These are phyloP conservation scores for Netelia fuscicornis DNA, from an alignment of 2,888 invertebrate genomes.

Conservation along the genomic window DNA sequence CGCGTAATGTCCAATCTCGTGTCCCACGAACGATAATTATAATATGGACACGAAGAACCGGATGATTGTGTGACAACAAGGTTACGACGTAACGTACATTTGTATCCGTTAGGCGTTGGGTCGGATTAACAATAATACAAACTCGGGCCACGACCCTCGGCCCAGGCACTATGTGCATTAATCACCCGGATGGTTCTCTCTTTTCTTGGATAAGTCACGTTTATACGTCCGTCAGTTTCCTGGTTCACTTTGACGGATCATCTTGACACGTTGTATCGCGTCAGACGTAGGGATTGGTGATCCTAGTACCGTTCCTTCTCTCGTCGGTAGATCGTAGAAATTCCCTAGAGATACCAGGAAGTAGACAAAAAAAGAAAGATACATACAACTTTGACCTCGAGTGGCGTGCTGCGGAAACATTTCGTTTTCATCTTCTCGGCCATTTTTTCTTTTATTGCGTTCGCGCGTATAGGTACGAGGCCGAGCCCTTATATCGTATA, in stretches of 20 bases:
- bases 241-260: not conserved
- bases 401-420: conserved; percentile 49
- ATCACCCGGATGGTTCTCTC: conserved; percentile 71
- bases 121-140: conserved; percentile 73
- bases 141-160: conserved; percentile 66
- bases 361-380: not conserved
- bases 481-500: conserved; percentile 37
- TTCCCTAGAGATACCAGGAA: not conserved
- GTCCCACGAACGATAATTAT: not conserved
- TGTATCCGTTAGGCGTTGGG: conserved; percentile 76
- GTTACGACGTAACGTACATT: conserved; percentile 71
- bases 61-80: conserved; percentile 14
- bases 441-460: conserved; percentile 3
- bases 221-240: not conserved
- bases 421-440: conserved; percentile 40
- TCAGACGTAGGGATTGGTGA: not conserved
- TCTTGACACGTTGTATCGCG: not conserved
- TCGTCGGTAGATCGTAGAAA: not conserved
- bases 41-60: not conserved
- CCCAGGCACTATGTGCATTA: conserved; percentile 71
- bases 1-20: not conserved
- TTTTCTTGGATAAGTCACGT: not conserved
- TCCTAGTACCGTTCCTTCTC: not conserved
- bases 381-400: not conserved
- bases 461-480: conserved; percentile 24